Base-by-base conservation (phyloP, 92 coral and sea anemone genomes). In the Parazoanthus darwini region DNA sequence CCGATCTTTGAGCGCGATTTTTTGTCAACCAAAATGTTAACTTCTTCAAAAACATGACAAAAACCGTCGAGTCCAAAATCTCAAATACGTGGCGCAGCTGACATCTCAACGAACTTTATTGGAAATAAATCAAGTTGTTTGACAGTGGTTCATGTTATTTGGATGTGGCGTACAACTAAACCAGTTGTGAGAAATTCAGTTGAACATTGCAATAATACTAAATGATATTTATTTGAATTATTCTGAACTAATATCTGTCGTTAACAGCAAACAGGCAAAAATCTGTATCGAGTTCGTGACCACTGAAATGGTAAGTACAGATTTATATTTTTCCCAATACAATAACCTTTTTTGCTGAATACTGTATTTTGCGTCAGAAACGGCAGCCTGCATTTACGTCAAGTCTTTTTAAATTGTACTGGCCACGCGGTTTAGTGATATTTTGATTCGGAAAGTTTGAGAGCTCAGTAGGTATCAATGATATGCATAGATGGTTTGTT, bases 401-500 rank as follows among this genome's bases (percentile, higher is more conserved):
- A 74, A 74, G 44, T n/a, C 42, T 11, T n/a, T 63, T 22, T 1
- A 63, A 63, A 44, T 46, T 70, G 68, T 46, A 71, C 23, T 26
- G 56, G 11, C 63, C 46, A 48, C 77, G 87, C 79, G 23, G 51
- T 84, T 1, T 16, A 84, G 67, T 54, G 25, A 84, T 71, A n/a
- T 46, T 71, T 84, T 84, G 78, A 72, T 46, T 84, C 87, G 65
- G 79, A 51, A 84, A 84, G 66, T 71, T 84, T 65, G 48, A 84
- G 70, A 84, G 29, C 78, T 84, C 87, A 84, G 87, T 71, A 68
- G 87, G 87, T 68, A 84, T 6, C 66, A 15, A 35, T 22, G 78
- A 70, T 10, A 14, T 10, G 43, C 87, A 22, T 26, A 84, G n/a
- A 44, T 13, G 43, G 51, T 71, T 84, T 84, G 67, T 71, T 46